Conservation (phyloP, 2,113 vertebrate genomes). For the Excalfactoria chinensis region DNA sequence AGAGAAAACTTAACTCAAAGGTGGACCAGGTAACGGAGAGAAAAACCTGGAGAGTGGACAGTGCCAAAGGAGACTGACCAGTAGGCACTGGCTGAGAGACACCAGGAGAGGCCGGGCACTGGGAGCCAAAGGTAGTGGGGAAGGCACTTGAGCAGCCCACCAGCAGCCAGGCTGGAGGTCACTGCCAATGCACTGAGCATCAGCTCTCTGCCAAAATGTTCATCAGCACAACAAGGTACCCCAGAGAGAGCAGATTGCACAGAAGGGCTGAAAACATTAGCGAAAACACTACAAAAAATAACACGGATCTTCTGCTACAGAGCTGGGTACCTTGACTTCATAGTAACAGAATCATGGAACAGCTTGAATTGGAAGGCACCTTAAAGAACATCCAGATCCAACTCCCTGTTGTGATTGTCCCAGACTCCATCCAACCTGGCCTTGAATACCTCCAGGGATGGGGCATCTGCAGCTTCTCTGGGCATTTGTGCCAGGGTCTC, state of each 20-base stretch:
- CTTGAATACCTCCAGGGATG: background rate
- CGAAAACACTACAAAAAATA: background rate
- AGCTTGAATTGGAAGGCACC: background rate
- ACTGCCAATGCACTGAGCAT: background rate
- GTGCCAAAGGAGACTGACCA: background rate
- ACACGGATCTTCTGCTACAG: background rate
- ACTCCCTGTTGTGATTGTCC: background rate
- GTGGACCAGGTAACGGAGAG: background rate
- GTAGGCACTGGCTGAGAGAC: background rate
- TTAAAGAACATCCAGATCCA: background rate
- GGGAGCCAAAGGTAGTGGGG: background rate
- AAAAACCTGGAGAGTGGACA: background rate
- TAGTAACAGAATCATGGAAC: background rate
- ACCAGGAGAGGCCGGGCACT: background rate
- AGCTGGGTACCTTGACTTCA: background rate
- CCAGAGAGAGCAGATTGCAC: background rate
- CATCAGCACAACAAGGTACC: background rate
- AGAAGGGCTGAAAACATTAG: background rate
- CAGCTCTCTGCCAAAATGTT: slow-evolving; percentile 19
- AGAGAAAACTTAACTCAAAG: slow-evolving; percentile 13
- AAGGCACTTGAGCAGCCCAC: slow-evolving; percentile 28
- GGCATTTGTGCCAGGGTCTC: background rate
- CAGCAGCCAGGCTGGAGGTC: background rate
- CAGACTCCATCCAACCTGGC: background rate
- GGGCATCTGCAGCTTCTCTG: background rate